A percentile compares a stretch with the other conserved stretches of the same genome.
These are phyloP conservation scores for Drosophila mimica DNA, from an alignment of 2,888 invertebrate species.

Conservation along the genomic window DNA sequence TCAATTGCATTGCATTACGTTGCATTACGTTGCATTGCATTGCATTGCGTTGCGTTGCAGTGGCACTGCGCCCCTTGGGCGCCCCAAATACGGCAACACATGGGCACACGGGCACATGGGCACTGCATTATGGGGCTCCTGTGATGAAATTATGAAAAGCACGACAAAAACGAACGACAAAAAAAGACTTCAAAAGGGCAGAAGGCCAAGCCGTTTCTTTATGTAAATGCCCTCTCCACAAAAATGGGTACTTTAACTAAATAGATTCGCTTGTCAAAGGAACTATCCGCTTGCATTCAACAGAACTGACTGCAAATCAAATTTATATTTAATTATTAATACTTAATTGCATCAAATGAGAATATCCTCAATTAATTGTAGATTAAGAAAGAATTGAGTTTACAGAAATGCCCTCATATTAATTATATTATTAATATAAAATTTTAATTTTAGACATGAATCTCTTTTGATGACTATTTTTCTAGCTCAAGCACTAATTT, in stretches of 20 bases:
- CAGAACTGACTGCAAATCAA: background rate
- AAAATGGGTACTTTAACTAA: slow-evolving; percentile 2
- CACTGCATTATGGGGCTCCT: slow-evolving; percentile 76
- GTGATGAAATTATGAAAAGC: slow-evolving; percentile 79
- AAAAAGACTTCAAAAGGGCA: slow-evolving; percentile 46
- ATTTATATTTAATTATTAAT: too few relatives aligned
- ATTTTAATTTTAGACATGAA: too few relatives aligned
- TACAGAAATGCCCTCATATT: too few relatives aligned
- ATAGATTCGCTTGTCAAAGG: background rate
- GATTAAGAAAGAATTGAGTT: fast-evolving
- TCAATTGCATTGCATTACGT: slow-evolving; percentile 77
- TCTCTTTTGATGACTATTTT: background rate
- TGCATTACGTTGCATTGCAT: slow-evolving; percentile 68
- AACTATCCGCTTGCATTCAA: background rate
- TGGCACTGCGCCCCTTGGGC: slow-evolving; percentile 59
- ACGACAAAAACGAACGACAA: slow-evolving; percentile 28
- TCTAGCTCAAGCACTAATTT: background rate
- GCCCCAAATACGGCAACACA: slow-evolving; percentile 27
- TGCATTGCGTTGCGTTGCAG: slow-evolving; percentile 66
- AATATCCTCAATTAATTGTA: too few relatives aligned
- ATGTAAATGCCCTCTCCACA: slow-evolving; percentile 41
- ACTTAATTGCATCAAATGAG: background rate
- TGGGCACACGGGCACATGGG: slow-evolving; percentile 35
- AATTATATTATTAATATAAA: background rate
- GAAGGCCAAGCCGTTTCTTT: slow-evolving; percentile 64